Conservation (phyloP, 2,888 invertebrate species). For the Acleris holmiana region DNA sequence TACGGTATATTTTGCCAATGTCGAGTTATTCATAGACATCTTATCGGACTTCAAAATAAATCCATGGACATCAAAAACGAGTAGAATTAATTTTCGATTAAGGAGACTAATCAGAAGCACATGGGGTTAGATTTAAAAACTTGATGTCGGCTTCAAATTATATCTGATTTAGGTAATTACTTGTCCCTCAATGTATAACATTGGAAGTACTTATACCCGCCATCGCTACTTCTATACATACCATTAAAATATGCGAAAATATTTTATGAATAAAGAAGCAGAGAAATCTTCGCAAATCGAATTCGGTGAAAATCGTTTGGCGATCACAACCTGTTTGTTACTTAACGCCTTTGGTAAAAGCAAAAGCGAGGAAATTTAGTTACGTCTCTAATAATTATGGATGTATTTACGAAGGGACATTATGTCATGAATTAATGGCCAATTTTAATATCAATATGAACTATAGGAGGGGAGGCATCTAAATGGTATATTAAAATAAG, state of each 20-base stretch:
- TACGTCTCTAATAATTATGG: constrained; percentile 39
- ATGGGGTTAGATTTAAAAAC: no score
- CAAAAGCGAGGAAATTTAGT: constrained; percentile 38
- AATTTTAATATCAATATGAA: not conserved
- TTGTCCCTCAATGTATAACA: not conserved
- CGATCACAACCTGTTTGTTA: constrained; percentile 63
- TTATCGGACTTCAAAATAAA: no score
- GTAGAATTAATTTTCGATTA: no score
- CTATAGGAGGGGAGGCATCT: not conserved
- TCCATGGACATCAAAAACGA: no score
- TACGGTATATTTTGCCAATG: no score
- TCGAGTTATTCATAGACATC: no score
- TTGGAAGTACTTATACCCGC: not conserved
- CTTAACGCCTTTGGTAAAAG: constrained; percentile 52
- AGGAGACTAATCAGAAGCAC: no score
- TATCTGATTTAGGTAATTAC: no score
- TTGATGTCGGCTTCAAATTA: no score
- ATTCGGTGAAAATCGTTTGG: constrained; percentile 47
- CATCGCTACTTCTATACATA: not conserved
- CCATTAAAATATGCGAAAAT: constrained; percentile 31
- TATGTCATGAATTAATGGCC: constrained; percentile 21
- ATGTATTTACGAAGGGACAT: constrained; percentile 19
- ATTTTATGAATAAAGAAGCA: constrained; percentile 49
- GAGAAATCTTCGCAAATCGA: constrained; percentile 50
- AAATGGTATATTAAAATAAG: not conserved